Conservation (phyloP, 2,797 vertebrate genomes). For the Cynopterus sphinx region DNA sequence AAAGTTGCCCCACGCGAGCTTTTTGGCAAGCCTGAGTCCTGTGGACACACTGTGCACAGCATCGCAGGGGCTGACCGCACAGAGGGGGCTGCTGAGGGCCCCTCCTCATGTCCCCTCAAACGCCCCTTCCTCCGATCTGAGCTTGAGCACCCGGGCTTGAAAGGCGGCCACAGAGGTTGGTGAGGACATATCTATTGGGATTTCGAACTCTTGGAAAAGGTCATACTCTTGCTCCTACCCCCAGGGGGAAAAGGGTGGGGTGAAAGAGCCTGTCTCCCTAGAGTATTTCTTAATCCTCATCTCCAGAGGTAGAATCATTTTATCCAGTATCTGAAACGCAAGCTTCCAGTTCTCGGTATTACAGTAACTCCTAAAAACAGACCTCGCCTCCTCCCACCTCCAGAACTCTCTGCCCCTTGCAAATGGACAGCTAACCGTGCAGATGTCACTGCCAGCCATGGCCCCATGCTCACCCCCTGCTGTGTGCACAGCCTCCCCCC, state of each 20-base stretch:
- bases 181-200: not conserved
- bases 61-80: not conserved
- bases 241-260: not conserved
- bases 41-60: not conserved
- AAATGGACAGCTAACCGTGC: slow-evolving; percentile 57
- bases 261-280: slow-evolving; percentile 52
- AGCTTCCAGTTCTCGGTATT: slow-evolving; percentile 82
- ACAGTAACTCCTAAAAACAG: slow-evolving; percentile 80
- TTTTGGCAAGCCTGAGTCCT: not conserved
- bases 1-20: not conserved
- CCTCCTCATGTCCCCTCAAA: not conserved
- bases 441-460: slow-evolving; percentile 60
- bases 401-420: not conserved
- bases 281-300: slow-evolving; percentile 75
- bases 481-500: slow-evolving; percentile 60
- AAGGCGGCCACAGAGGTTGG: not conserved
- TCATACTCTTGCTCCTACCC: not conserved
- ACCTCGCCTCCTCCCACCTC: not conserved
- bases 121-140: not conserved
- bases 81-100: not conserved
- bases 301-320: slow-evolving; percentile 87
- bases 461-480: not conserved
- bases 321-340: slow-evolving; percentile 82
- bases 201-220: not conserved
- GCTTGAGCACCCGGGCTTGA: not conserved